Evolutionary conservation across 2,113 vertebrate genomes (phyloP), one percentile per base, ranked within the genome.

Genomic region (Daboia siamensis): DNA sequence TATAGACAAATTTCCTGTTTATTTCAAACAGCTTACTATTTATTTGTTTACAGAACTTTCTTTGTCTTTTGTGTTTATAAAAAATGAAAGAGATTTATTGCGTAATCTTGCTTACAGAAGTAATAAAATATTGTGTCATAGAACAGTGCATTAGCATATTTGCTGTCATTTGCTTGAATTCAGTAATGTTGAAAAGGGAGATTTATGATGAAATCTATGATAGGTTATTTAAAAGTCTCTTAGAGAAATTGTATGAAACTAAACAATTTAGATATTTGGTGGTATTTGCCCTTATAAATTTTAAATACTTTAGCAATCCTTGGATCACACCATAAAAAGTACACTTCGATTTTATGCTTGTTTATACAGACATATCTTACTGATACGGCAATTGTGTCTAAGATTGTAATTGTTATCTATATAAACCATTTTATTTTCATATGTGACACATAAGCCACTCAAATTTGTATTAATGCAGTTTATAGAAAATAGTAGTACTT

Each of bases 401-500:
- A 46, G 26, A 87, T 91, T 91, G 17, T 12, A 69, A 51, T n/a
- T 13, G 4, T 52, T 52, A 13, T n/a, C 1, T 61, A 94, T 5
- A 12, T 87, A 39, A 80, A 44, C 56, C 3, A 80, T 93, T 86
- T 86, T 86, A 56, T n/a, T n/a, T 88, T 39, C 9, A 26, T 0
- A 55, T 92, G 0, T 95, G 92, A 1, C 55, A 9, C 4, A 0
- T 84, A 44, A 88, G 44, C 24, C 24, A 21, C 24, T 88, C 12
- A 64, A 29, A 80, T 64, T 89, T 29, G 59, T 52, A 64, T 48
- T 89, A 20, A 48, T 90, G 24, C 87, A 61, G 5, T 8, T 10
- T 92, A 20, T 93, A 92, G 74, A 94, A 92, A 64, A 5, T 92
- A 46, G 20, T 51, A 90, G 11, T 52, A 48, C 87, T 94, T 61